A percentile compares a stretch with the other conserved stretches of the same genome.
These are phyloP conservation scores for Pogonophryne albipinna DNA, from an alignment of 2,797 vertebrate species.

Conservation along the genomic window DNA sequence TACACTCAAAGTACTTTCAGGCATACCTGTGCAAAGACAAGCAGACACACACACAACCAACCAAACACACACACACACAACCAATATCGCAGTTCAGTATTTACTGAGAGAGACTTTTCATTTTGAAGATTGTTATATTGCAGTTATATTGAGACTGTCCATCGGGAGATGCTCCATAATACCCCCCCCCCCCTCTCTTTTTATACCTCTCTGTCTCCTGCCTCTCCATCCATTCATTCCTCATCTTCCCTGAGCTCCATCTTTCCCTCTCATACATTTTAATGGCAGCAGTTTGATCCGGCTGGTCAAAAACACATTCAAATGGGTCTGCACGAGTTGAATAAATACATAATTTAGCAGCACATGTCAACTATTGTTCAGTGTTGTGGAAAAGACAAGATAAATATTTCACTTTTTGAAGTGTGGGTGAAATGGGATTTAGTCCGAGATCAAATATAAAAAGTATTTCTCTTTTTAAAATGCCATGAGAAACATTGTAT, in stretches of 20 bases:
- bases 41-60: not conserved
- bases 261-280: conserved; percentile 78
- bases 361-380: conserved; percentile 68
- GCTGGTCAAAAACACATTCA: conserved; percentile 61
- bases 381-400: conserved; percentile 69
- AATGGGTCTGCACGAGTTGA: conserved; percentile 60
- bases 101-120: conserved; percentile 40
- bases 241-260: conserved; percentile 41
- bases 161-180: conserved; percentile 32
- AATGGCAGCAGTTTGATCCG: conserved; percentile 70
- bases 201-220: conserved; percentile 27
- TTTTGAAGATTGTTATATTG: conserved; percentile 45
- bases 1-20: not conserved
- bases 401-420: conserved; percentile 73
- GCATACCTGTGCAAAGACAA: not conserved
- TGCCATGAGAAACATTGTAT: conserved; percentile 16
- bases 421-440: conserved; percentile 51
- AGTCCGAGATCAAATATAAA: conserved; percentile 26
- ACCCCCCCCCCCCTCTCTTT: conserved; percentile 8
- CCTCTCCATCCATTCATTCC: conserved; percentile 40
- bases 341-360: conserved; percentile 79
- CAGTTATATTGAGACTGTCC: conserved; percentile 35
- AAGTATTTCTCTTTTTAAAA: conserved; percentile 25
- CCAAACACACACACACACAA: not conserved
- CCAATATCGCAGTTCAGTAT: conserved; percentile 30